Percentiles rank a stretch among this genome's conserved stretches.
phyloP scores from a whole-genome alignment of 2,797 vertebrate species.

The Menidia menidia region DNA sequence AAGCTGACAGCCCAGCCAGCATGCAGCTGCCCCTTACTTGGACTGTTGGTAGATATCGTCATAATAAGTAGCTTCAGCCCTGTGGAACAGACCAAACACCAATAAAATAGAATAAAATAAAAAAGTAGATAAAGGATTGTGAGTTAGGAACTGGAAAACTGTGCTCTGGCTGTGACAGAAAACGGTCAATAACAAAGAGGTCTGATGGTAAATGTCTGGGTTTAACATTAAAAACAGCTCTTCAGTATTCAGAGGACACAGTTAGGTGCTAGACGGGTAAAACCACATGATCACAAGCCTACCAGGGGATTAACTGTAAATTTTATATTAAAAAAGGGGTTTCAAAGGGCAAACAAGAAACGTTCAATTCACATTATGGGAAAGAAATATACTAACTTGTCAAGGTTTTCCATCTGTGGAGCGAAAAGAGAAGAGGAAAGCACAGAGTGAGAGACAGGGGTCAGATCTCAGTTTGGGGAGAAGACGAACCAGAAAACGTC shows the following conservation, averaged over 20 bases:
- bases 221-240: too few relatives aligned
- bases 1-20: conserved; percentile 45
- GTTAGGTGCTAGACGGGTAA: too few relatives aligned
- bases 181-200: background rate
- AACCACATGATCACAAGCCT: too few relatives aligned
- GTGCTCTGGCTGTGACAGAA: background rate
- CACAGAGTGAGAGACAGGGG: conserved; percentile 61
- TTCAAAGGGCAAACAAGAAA: conserved; percentile 15
- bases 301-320: too few relatives aligned
- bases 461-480: conserved; percentile 62
- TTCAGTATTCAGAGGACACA: too few relatives aligned
- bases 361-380: conserved; percentile 24
- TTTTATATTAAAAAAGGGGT: conserved; percentile 13
- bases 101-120: conserved; percentile 11
- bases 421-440: conserved; percentile 62
- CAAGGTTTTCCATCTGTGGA: conserved; percentile 90
- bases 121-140: conserved; percentile 9
- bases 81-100: conserved; percentile 66
- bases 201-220: too few relatives aligned
- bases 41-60: conserved; percentile 75
- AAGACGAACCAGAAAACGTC: conserved; percentile 38
- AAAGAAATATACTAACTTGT: conserved; percentile 94
- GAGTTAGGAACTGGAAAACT: background rate
- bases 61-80: conserved; percentile 77
- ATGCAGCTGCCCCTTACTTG: conserved; percentile 82